phyloP scores from a whole-genome alignment of 2,888 invertebrate genomes.

The Hecatera dysodea region DNA sequence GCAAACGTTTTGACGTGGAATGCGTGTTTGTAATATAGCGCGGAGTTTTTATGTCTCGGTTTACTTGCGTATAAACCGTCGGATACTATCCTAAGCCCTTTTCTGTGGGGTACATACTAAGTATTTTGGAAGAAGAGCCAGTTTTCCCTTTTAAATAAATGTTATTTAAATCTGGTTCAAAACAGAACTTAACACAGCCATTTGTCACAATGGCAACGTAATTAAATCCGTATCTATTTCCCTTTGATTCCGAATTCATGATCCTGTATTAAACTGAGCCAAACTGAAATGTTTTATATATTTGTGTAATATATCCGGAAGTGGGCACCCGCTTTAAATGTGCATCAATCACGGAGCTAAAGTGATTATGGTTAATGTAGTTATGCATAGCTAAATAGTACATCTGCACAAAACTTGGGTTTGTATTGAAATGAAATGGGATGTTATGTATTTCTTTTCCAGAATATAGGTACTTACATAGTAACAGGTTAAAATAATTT shows the following conservation, averaged over 20 bases:
- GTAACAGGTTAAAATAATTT: no score
- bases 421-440: no score
- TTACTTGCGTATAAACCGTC: conserved; percentile 42
- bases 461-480: no score
- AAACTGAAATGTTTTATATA: conserved; percentile 51
- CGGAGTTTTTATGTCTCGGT: conserved; percentile 37
- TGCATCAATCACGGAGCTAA: conserved; percentile 59
- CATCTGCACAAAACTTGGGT: not conserved
- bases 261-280: conserved; percentile 43
- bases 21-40: conserved; percentile 37
- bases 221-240: conserved; percentile 49
- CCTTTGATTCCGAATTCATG: conserved; percentile 37
- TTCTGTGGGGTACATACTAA: conserved; percentile 27
- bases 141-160: no score
- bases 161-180: not conserved
- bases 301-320: conserved; percentile 45
- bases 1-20: conserved; percentile 16
- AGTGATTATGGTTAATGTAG: conserved; percentile 37
- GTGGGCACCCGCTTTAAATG: conserved; percentile 38
- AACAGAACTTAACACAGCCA: conserved; percentile 1
- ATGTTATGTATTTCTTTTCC: no score
- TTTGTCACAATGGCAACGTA: conserved; percentile 33
- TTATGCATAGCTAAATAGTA: conserved; percentile 1
- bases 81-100: conserved; percentile 16
- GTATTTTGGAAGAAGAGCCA: conserved; percentile 3